A percentile compares a stretch with the other conserved stretches of the same genome.
These are phyloP conservation scores for Microplitis manilae DNA, from an alignment of 2,888 invertebrate species.

Conservation along the genomic window DNA sequence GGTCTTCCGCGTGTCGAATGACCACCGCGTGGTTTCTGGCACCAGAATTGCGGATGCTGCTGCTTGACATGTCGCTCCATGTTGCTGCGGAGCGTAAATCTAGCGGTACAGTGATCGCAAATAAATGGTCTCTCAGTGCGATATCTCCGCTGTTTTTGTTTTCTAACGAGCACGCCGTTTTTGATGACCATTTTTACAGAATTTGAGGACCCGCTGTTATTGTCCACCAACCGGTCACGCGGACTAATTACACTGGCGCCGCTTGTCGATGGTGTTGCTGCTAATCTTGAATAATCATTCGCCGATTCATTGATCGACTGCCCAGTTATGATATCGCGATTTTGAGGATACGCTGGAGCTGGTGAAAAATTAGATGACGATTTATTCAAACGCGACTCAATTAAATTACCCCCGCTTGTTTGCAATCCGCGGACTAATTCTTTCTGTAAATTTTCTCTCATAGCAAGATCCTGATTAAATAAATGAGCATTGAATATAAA, in stretches of 20 bases:
- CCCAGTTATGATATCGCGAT: constrained; percentile 45
- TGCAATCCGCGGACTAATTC: constrained; percentile 79
- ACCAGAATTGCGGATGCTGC: constrained; percentile 93
- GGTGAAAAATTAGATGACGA: constrained; percentile 47
- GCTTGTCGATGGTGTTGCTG: constrained; percentile 50
- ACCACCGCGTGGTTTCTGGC: constrained; percentile 80
- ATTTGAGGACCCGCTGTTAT: constrained; percentile 70
- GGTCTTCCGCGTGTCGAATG: constrained; percentile 74
- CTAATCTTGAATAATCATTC: constrained; percentile 53
- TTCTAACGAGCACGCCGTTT: constrained; percentile 91
- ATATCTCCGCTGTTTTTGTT: constrained; percentile 91
- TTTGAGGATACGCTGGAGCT: constrained; percentile 47
- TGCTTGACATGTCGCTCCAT: constrained; percentile 96
- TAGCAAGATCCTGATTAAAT: constrained; percentile 76
- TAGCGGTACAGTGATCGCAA: constrained; percentile 91
- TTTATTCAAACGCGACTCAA: constrained; percentile 68
- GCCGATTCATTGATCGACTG: constrained; percentile 48
- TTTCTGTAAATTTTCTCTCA: constrained; percentile 80
- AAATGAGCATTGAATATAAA: constrained; percentile 80
- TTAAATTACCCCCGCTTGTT: constrained; percentile 80
- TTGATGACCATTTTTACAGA: constrained; percentile 92
- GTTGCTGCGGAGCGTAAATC: constrained; percentile 92
- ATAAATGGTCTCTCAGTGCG: constrained; percentile 92
- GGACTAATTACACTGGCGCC: constrained; percentile 41
- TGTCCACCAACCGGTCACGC: constrained; percentile 55